Conservation (phyloP, 2,888 invertebrate species). For the Drosophila helvetica region DNA sequence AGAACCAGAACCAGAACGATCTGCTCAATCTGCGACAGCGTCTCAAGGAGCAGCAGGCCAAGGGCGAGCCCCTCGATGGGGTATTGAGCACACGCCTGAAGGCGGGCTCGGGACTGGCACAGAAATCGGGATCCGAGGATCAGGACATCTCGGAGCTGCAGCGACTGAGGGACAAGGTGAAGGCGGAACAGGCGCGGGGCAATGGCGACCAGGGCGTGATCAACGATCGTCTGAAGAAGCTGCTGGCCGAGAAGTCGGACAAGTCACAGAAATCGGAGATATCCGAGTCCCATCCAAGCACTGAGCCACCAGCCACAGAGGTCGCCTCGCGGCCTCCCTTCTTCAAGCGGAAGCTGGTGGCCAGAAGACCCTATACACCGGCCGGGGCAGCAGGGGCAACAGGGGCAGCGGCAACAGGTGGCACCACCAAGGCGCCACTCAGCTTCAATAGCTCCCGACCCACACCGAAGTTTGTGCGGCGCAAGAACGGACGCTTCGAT, state of each 20-base stretch:
- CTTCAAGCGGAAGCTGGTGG: conserved; percentile 75
- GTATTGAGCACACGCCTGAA: conserved; percentile 48
- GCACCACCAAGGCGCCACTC: conserved; percentile 25
- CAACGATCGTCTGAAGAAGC: conserved; percentile 68
- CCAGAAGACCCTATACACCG: conserved; percentile 72
- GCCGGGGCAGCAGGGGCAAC: conserved; percentile 47
- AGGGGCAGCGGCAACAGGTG: conserved; percentile 35
- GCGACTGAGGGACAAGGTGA: conserved; percentile 66
- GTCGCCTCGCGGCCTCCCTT: conserved; percentile 51
- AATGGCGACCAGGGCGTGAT: conserved; percentile 63
- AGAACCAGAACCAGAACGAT: conserved; percentile 34
- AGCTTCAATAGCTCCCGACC: conserved; percentile 52
- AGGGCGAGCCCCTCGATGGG: conserved; percentile 47
- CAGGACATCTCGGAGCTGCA: conserved; percentile 56
- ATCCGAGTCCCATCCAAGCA: neutral
- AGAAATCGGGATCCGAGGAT: conserved; percentile 2
- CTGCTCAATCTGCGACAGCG: conserved; percentile 66
- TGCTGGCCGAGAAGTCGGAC: conserved; percentile 55
- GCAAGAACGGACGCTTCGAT: conserved; percentile 73
- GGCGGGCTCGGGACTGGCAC: conserved; percentile 12
- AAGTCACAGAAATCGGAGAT: neutral
- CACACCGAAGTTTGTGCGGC: conserved; percentile 66
- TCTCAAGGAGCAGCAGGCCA: conserved; percentile 57
- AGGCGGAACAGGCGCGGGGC: conserved; percentile 59
- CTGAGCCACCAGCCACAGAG: conserved; percentile 1